Evolutionary conservation across 2,888 invertebrate species (phyloP).

Genomic region (Lamellibrachia columna): DNA sequence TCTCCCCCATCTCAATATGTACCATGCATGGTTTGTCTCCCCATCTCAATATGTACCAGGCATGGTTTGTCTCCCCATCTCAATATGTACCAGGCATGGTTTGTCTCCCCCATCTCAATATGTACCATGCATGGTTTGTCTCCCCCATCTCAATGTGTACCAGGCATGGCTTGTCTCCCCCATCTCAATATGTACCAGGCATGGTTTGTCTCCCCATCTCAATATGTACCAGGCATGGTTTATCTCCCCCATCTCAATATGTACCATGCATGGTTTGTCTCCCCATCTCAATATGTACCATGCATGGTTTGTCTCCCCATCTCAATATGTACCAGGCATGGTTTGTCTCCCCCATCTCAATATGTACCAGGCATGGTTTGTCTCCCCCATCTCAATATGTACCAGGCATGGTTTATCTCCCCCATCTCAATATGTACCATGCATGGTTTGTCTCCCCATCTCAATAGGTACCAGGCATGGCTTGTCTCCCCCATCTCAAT

Average conservation of each 20-base stretch:
- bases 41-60: constrained; percentile 33
- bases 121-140: constrained; percentile 41
- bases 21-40: constrained; percentile 44
- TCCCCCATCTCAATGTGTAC: constrained; percentile 40
- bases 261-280: too few relatives aligned
- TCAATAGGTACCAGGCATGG: constrained; percentile 28
- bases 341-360: constrained; percentile 48
- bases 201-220: too few relatives aligned
- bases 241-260: constrained; percentile 45
- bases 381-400: constrained; percentile 43
- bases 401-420: constrained; percentile 45
- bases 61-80: constrained; percentile 49
- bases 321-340: constrained; percentile 23
- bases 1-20: constrained; percentile 44
- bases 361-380: constrained; percentile 38
- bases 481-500: constrained; percentile 47
- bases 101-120: constrained; percentile 46
- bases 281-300: too few relatives aligned
- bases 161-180: constrained; percentile 46
- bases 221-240: constrained; percentile 35
- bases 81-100: constrained; percentile 33
- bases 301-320: constrained; percentile 48
- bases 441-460: constrained; percentile 49
- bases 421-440: constrained; percentile 34
- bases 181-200: constrained; percentile 30